Base-by-base conservation (phyloP, 2,888 invertebrate genomes). In the Portevinia maculata region DNA sequence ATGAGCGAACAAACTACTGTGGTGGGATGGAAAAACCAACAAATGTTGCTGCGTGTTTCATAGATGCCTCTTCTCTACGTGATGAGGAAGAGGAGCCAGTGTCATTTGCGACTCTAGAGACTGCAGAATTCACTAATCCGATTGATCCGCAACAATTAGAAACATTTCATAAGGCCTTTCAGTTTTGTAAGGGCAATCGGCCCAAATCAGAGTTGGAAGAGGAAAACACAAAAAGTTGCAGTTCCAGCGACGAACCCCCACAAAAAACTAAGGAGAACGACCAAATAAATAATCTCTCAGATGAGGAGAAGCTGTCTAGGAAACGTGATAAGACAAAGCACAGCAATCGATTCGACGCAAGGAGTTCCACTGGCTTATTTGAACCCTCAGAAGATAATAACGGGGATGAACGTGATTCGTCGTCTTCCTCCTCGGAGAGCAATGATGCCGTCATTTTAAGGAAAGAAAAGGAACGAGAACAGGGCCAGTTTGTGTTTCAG, bases 21-120 rank as follows among this genome's bases (percentile, higher is more conserved):
- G 70, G 84, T 11, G 76, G 59, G 7, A 17, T 78, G 17, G 81
- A 76, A 13, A 81, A 76, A 41, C 53, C 73, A n/a, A 32, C 55
- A 34, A 76, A 71, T 60, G 53, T 70, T 11, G 55, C 76, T 90
- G 93, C 93, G 75, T 96, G 94, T 88, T 96, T 96, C 86, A 96
- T 96, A 85, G 95, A 96, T 88, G 96, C 95, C 13, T 94, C 96
- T 6, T 94, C 93, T 87, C 91, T 96, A 84, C 93, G 93, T 19
- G 96, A 96, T 88, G 95, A 96, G 87, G 93, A 92, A 73, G 93
- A 94, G 85, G 87, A 89, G 28, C 70, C 59, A 15, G 81, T 87
- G 3, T 87, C 88, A 0, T 90, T 88, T 81, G 86, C 87, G 19
- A 88, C 87, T 55, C 73, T 88, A 21, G 88, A 88, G 24, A 86